Percentiles rank a stretch among this genome's conserved stretches.
Conservation (phyloP, 2,888 invertebrate species). For the Eubasilissa splendida region DNA sequence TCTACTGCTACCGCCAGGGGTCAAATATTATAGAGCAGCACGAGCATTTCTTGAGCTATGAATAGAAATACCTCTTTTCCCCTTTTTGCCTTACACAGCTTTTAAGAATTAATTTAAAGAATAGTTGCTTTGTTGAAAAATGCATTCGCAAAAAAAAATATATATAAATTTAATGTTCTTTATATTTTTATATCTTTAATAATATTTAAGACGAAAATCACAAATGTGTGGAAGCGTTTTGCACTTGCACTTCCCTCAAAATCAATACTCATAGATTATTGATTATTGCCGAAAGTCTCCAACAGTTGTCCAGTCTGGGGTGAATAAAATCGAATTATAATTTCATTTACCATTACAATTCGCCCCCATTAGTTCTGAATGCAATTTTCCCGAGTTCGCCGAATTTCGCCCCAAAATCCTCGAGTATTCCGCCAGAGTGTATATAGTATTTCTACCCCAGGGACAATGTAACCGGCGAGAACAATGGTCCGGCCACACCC, state of each 20-base stretch:
- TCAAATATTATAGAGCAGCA: conserved; percentile 31
- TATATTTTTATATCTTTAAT: too few species aligned
- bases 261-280: conserved; percentile 16
- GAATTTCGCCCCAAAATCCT: conserved; percentile 38
- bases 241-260: neutral
- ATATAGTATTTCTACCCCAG: neutral
- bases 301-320: conserved; percentile 1
- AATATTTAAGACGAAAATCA: too few species aligned
- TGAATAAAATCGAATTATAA: conserved; percentile 34
- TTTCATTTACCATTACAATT: conserved; percentile 39
- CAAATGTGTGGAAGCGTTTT: too few species aligned
- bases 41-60: conserved; percentile 10
- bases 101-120: neutral
- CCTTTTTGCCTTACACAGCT: neutral
- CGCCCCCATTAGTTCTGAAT: conserved; percentile 37
- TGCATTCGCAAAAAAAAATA: too few species aligned
- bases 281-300: conserved; percentile 25
- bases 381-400: conserved; percentile 37
- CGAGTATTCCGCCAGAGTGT: neutral
- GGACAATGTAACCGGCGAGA: neutral
- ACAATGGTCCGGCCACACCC: conserved; percentile 15
- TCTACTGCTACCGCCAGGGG: conserved; percentile 10
- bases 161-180: too few species aligned
- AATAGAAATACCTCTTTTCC: neutral
- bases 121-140: too few species aligned